Conservation (phyloP, 2,797 vertebrate genomes). For the Pseudotriccus pelzelni region DNA sequence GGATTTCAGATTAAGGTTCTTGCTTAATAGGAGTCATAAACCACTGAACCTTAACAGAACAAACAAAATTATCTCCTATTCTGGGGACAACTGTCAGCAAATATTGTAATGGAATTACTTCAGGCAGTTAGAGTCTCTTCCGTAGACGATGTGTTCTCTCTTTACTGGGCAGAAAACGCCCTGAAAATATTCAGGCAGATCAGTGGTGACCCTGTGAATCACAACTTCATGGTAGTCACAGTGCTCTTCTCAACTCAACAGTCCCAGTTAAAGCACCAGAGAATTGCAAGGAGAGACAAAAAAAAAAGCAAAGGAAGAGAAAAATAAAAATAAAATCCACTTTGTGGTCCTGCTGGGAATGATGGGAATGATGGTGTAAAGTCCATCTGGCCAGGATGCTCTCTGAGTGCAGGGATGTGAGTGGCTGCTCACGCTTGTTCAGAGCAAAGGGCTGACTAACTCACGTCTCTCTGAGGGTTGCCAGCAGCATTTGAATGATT, state of each 20-base stretch:
- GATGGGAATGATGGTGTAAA: fast-evolving
- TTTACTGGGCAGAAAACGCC: neutral
- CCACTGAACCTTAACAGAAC: neutral
- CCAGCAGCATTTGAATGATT: neutral
- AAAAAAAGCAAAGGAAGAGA: neutral
- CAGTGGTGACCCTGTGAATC: neutral
- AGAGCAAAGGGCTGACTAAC: neutral
- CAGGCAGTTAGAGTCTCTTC: neutral
- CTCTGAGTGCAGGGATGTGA: fast-evolving
- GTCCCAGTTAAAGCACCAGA: neutral
- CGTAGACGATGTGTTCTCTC: neutral
- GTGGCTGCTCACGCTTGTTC: neutral
- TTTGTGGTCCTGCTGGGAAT: neutral
- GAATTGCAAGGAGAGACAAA: neutral
- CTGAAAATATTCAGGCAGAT: neutral
- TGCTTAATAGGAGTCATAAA: neutral
- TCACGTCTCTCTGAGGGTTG: neutral
- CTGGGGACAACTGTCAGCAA: neutral
- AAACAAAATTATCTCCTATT: neutral
- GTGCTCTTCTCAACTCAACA: neutral
- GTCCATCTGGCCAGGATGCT: neutral
- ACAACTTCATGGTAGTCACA: neutral
- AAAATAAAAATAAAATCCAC: too few species aligned
- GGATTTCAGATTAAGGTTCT: neutral
- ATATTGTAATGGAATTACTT: neutral